Percentiles rank a stretch among this genome's conserved stretches.
Evolutionary conservation across 2,797 vertebrate genomes (phyloP).

Genomic region (Eulemur albifrons): DNA sequence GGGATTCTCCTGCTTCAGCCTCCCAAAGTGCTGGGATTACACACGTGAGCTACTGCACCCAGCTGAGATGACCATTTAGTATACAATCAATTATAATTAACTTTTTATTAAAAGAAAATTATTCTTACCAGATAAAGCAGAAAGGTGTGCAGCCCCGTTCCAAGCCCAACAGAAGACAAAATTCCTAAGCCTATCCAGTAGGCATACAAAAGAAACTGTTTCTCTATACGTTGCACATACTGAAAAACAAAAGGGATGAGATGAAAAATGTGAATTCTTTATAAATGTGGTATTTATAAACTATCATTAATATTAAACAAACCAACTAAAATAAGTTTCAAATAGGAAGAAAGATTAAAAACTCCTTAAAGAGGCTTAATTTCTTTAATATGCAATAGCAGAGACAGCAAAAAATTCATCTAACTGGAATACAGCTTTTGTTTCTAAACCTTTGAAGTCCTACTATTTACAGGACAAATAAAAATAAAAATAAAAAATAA

Average conservation of each 20-base stretch:
- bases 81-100: neutral
- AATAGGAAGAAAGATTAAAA: conserved; percentile 27
- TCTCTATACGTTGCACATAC: conserved; percentile 94
- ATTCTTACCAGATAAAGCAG: conserved; percentile 96
- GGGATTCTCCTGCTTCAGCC: neutral
- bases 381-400: neutral
- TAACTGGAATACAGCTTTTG: conserved; percentile 1
- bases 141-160: conserved; percentile 98
- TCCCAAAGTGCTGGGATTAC: neutral
- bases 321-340: neutral
- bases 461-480: neutral
- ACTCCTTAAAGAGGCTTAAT: neutral
- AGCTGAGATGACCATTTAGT: neutral
- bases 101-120: conserved; percentile 20
- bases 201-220: conserved; percentile 95
- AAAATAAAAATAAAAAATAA: too few species aligned
- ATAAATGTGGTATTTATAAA: neutral
- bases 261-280: neutral
- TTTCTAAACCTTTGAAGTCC: neutral
- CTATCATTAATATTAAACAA: neutral
- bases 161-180: conserved; percentile 96
- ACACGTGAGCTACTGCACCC: neutral
- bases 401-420: neutral
- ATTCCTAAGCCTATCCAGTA: conserved; percentile 98
- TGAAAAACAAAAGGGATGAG: conserved; percentile 77